Conservation (phyloP, 2,797 vertebrate genomes). For the Acanthurus tractus region DNA sequence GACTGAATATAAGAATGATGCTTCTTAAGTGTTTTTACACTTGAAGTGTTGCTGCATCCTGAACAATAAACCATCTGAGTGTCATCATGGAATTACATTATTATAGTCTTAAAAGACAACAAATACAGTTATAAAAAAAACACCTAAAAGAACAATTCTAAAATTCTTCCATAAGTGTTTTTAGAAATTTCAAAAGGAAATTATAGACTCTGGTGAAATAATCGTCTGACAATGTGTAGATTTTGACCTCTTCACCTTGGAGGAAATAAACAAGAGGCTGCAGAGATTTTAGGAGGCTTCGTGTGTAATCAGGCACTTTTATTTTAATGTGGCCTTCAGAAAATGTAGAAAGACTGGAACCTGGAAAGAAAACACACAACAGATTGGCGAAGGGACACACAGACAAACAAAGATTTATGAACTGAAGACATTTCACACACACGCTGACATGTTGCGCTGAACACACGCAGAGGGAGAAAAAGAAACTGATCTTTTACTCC, state of each 20-base stretch:
- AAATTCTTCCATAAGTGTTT: not conserved
- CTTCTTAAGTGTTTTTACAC: not conserved
- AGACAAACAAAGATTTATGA: not conserved
- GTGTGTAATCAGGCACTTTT: not conserved
- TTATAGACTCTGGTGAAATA: too few species aligned
- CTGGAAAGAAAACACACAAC: conserved; percentile 4
- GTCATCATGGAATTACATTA: not conserved
- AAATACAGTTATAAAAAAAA: not conserved
- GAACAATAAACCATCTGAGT: not conserved
- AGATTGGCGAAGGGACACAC: not conserved
- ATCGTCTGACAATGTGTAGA: not conserved
- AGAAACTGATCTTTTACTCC: conserved; percentile 13
- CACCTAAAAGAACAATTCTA: not conserved
- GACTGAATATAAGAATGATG: not conserved
- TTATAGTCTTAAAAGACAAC: not conserved
- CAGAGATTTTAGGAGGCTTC: conserved; percentile 15
- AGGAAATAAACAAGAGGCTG: conserved; percentile 24
- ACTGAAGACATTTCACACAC: not conserved
- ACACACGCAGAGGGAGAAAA: not conserved
- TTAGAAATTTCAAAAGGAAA: too few species aligned
- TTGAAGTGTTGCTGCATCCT: not conserved
- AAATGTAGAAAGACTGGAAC: conserved; percentile 36
- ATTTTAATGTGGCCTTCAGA: conserved; percentile 22
- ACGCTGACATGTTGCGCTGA: not conserved
- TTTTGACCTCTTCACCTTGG: conserved; percentile 11